These are phyloP conservation scores for Arothron firmamentum DNA, from an alignment of 2,113 vertebrate genomes.

Conservation along the genomic window DNA sequence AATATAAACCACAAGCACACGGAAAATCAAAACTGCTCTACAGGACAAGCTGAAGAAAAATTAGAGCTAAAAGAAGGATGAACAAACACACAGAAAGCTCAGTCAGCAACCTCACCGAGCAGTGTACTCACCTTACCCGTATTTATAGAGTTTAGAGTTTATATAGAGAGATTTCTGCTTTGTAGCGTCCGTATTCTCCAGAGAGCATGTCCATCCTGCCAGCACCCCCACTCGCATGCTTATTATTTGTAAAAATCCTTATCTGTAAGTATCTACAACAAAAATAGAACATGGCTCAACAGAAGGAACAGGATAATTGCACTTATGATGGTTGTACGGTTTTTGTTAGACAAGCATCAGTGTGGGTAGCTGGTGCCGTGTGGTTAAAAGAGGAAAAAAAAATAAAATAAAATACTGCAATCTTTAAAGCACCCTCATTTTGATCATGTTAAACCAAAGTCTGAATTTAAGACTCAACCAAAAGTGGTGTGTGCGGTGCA, in stretches of 20 bases:
- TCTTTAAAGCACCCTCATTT: slow-evolving; percentile 83
- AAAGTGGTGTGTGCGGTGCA: slow-evolving; percentile 58
- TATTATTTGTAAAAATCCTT: slow-evolving; percentile 52
- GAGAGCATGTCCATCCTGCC: slow-evolving; percentile 31
- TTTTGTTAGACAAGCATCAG: slow-evolving; percentile 72
- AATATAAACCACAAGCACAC: slow-evolving; percentile 59
- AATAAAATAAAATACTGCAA: slow-evolving; percentile 72
- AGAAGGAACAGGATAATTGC: slow-evolving; percentile 88
- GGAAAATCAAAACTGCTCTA: slow-evolving; percentile 56
- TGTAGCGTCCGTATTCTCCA: slow-evolving; percentile 54
- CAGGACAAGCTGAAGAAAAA: slow-evolving; percentile 48
- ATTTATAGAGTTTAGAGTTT: slow-evolving; percentile 71
- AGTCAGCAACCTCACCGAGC: slow-evolving; percentile 69
- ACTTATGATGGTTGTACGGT: slow-evolving; percentile 84
- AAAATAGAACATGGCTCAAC: slow-evolving; percentile 72
- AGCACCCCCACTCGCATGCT: slow-evolving; percentile 51
- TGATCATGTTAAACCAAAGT: slow-evolving; percentile 70
- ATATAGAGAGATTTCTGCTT: slow-evolving; percentile 59
- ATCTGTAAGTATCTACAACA: slow-evolving; percentile 57
- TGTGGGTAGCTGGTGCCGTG: slow-evolving; percentile 63
- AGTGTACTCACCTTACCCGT: slow-evolving; percentile 76
- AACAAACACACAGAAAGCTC: slow-evolving; percentile 39
- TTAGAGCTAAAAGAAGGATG: slow-evolving; percentile 24
- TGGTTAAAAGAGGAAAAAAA: slow-evolving; percentile 44
- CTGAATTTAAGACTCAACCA: slow-evolving; percentile 68